Percentiles rank a stretch among this genome's conserved stretches.
phyloP scores from a whole-genome alignment of 2,113 vertebrate genomes.

The Capricornis sumatraensis region DNA sequence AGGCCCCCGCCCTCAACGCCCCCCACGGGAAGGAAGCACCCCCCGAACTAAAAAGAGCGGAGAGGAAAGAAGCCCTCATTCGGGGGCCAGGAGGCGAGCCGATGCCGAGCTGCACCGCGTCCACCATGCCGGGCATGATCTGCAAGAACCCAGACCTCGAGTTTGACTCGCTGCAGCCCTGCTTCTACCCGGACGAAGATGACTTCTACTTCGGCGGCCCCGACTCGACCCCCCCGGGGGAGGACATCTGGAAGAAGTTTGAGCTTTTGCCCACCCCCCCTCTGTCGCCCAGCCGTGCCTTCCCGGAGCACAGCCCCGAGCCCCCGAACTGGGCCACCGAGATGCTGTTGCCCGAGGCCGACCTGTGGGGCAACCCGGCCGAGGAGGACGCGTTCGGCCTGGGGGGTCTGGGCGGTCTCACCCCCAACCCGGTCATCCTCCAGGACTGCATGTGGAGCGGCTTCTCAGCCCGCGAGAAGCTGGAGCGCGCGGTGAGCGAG shows the following conservation, averaged over 20 bases:
- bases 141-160: constrained; percentile 96
- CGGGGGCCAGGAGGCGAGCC: constrained; percentile 27
- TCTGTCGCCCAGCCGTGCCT: constrained; percentile 94
- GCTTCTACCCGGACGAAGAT: constrained; percentile 98
- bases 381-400: constrained; percentile 84
- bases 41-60: background rate
- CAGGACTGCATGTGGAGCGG: constrained; percentile 99
- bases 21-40: constrained; percentile 61
- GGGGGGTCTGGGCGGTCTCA: constrained; percentile 76
- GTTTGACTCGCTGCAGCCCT: constrained; percentile 97
- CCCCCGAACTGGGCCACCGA: constrained; percentile 95
- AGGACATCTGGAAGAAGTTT: constrained; percentile 99
- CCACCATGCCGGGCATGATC: constrained; percentile 91
- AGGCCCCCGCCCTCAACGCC: background rate
- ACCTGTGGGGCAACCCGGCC: constrained; percentile 83
- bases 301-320: constrained; percentile 86
- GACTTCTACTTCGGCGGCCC: constrained; percentile 96
- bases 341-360: constrained; percentile 89
- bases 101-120: constrained; percentile 58
- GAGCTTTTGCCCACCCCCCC: constrained; percentile 97
- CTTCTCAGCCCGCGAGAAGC: constrained; percentile 94
- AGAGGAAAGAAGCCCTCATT: background rate
- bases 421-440: constrained; percentile 93
- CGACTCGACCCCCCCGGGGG: constrained; percentile 94
- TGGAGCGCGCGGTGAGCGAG: constrained; percentile 92